These are phyloP conservation scores for Platygyra sinensis DNA, from an alignment of 64 coral and sea anemone genomes.

Conservation along the genomic window DNA sequence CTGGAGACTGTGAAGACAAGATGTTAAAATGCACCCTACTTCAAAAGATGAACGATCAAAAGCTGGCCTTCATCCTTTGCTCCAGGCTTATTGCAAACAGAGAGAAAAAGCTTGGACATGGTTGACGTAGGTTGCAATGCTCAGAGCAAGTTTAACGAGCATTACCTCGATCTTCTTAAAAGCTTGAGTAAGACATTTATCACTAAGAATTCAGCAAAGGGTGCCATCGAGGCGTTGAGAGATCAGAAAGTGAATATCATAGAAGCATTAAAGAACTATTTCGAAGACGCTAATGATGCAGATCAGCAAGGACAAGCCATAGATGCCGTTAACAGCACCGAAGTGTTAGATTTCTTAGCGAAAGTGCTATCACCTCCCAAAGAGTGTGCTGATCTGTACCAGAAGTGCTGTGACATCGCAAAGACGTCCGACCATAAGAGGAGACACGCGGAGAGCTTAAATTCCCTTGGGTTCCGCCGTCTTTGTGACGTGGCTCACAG, in stretches of 20 bases:
- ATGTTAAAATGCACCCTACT: not conserved
- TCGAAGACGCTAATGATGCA: not conserved
- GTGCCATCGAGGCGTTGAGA: not conserved
- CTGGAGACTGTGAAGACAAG: not conserved
- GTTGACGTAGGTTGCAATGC: not conserved
- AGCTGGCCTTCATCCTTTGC: not conserved
- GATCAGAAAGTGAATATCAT: not conserved
- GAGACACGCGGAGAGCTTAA: slow-evolving; percentile 13
- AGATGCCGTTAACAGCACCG: not conserved
- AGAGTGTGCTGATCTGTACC: not conserved
- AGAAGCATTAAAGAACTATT: not conserved
- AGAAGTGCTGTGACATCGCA: not conserved
- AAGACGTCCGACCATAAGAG: not conserved
- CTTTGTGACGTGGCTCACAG: slow-evolving; percentile 7
- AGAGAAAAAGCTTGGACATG: not conserved
- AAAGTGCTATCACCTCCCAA: slow-evolving; percentile 9
- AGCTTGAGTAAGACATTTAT: not conserved
- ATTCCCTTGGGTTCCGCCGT: not conserved
- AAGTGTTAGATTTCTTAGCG: slow-evolving; percentile 10
- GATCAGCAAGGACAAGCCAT: not conserved
- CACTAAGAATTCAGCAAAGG: not conserved
- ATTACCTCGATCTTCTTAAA: not conserved
- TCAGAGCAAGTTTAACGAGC: not conserved
- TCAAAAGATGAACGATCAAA: not conserved
- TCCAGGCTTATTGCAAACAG: not conserved